Evolutionary conservation across 2,113 vertebrate genomes (phyloP).

Genomic region (Mustela lutreola): DNA sequence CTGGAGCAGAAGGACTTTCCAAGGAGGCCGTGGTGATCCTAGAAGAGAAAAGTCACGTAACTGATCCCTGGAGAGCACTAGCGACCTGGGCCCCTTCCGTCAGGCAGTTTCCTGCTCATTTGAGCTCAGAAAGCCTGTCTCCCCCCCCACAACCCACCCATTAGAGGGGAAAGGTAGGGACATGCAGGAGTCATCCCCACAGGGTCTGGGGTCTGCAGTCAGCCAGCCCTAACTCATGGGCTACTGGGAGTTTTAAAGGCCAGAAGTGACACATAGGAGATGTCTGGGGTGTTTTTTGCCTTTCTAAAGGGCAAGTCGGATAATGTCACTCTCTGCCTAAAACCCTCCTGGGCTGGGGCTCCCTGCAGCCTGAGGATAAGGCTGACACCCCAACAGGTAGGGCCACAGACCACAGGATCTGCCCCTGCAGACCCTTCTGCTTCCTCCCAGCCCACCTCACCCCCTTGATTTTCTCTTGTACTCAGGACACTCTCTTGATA

Average conservation of each 20-base stretch:
- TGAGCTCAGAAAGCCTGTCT: neutral
- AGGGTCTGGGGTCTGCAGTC: neutral
- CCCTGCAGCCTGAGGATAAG: neutral
- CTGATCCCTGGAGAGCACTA: neutral
- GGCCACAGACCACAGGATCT: neutral
- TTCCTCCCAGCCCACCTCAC: neutral
- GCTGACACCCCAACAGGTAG: neutral
- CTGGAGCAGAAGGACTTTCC: conserved; percentile 86
- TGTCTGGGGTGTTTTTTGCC: neutral
- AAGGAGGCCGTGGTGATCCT: conserved; percentile 91
- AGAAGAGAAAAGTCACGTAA: conserved; percentile 55
- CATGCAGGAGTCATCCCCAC: neutral
- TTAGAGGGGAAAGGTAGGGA: neutral
- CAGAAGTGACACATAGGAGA: neutral
- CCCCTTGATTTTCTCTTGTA: neutral
- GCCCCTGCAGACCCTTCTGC: neutral
- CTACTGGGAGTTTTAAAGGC: neutral
- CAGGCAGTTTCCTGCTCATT: neutral
- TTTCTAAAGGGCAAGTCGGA: neutral
- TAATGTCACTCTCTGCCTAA: neutral
- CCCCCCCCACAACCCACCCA: neutral
- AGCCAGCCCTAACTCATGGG: neutral
- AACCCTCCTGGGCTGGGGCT: neutral
- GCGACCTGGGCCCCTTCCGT: neutral
- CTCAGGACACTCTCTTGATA: neutral